Evolutionary conservation across 1,140 invertebrate species (phyloP), one percentile per base, ranked within the genome.

Genomic region (Venturia canescens): DNA sequence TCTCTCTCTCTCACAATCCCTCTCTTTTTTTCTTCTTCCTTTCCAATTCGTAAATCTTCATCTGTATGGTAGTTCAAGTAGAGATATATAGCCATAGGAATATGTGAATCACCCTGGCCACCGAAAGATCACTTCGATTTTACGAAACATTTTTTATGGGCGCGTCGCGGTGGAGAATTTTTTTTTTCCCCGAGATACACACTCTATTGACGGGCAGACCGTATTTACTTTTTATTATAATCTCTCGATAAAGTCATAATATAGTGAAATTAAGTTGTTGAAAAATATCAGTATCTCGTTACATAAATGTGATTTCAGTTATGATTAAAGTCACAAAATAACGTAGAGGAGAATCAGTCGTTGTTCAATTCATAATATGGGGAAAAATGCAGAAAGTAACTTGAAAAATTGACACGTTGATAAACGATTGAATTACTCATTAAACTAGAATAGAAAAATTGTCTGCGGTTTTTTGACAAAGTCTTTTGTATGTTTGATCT

Each of bases 21-120:
- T 16, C 50, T 60, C 53, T 13, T 70, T 72, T 78, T 44, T 31
- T 53, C 29, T 82, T 53, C 31, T n/a, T n/a, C 50, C 38, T 74
- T 34, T 69, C 66, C 66, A 69, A 69, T 69, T 26, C 60, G n/a
- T 63, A 26, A 63, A 63, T 63, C 60, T 63, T 63, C 60, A 63
- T 63, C n/a, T 23, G 21, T 63, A 26, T 23, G n/a, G 11, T 63
- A n/a, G 60, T 63, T 63, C 60, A 26, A 26, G 60, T 15, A 27
- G 21, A 63, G 21, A 63, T 26, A 63, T 63, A 63, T 26, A 63
- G 23, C 60, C 3, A 11, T 63, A 26, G 60, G 60, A 26, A 26
- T 63, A 63, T 63, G 50, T 53, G n/a, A 53, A 53, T n/a, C 50
- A 21, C 50, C 18, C 50, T 53, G 16, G 50, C 16, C 16, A 18